phyloP scores from a whole-genome alignment of 2,888 invertebrate species.

The Mythimna albipuncta region DNA sequence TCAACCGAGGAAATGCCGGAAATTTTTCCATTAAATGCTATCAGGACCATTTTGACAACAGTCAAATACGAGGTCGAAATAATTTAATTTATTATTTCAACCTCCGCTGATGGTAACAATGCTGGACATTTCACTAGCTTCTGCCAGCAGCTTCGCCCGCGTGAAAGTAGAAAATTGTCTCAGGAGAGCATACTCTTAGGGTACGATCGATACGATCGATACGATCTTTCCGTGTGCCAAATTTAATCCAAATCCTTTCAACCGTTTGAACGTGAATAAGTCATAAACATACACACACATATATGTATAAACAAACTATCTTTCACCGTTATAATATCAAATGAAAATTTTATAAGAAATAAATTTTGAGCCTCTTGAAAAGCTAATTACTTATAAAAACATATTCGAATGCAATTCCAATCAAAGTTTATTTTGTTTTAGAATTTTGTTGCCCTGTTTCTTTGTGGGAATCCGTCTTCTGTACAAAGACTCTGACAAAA shows the following conservation, averaged over 20 bases:
- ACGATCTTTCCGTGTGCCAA: no score
- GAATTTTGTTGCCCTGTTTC: neutral
- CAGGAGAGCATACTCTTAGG: no score
- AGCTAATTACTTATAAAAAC: neutral
- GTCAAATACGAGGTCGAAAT: constrained; percentile 20
- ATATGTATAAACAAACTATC: no score
- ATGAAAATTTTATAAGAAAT: no score
- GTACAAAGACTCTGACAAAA: neutral
- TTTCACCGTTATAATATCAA: no score
- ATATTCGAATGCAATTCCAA: neutral
- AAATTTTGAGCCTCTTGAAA: no score
- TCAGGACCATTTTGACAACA: constrained; percentile 25
- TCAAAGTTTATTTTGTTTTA: neutral
- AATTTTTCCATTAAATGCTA: constrained; percentile 28
- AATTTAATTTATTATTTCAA: constrained; percentile 29
- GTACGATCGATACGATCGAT: no score
- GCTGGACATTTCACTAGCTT: constrained; percentile 14
- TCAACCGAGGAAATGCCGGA: constrained; percentile 22
- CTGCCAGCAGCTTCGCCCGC: neutral
- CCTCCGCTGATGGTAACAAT: constrained; percentile 6
- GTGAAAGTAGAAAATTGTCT: no score
- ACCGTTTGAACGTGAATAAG: no score
- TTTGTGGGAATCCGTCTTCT: neutral
- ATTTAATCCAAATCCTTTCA: no score
- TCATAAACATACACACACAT: no score